These are phyloP conservation scores for Apeira syringaria DNA, from an alignment of 2,888 invertebrate species.

Conservation along the genomic window DNA sequence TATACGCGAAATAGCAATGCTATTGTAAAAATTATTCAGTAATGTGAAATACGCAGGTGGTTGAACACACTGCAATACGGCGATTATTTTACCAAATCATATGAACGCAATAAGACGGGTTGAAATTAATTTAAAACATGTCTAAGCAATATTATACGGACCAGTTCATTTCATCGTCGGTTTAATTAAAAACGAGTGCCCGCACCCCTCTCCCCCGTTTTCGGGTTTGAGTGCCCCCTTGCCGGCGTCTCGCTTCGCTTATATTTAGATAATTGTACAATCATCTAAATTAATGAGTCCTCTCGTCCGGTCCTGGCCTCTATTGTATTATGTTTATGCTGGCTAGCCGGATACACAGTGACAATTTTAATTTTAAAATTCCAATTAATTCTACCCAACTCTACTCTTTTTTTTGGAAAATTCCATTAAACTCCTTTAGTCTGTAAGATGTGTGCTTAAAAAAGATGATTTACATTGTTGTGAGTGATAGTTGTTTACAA, in stretches of 20 bases:
- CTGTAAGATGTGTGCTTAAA: no score
- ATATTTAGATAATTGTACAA: constrained; percentile 85
- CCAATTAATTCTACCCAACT: constrained; percentile 43
- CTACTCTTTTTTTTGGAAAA: constrained; percentile 19
- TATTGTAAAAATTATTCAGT: no score
- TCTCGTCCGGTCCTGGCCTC: constrained; percentile 78
- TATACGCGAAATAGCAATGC: no score
- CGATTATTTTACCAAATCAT: constrained; percentile 56
- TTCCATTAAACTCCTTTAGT: constrained; percentile 9
- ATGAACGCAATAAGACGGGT: constrained; percentile 68
- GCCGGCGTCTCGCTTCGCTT: constrained; percentile 79
- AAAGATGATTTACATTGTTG: constrained; percentile 11
- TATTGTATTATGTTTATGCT: constrained; percentile 75
- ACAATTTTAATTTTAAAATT: constrained; percentile 66
- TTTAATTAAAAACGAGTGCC: constrained; percentile 84
- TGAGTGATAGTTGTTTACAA: constrained; percentile 28
- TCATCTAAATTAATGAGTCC: constrained; percentile 84
- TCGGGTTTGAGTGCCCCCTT: constrained; percentile 76
- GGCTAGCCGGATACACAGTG: constrained; percentile 64
- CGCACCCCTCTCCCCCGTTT: constrained; percentile 77
- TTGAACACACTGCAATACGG: no score
- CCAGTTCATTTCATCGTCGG: constrained; percentile 83
- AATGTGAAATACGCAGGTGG: no score
- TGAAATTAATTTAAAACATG: constrained; percentile 82
- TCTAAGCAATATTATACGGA: constrained; percentile 83